These are phyloP conservation scores for Drosophila watanabei DNA, from an alignment of 1,140 invertebrate genomes.

Conservation along the genomic window DNA sequence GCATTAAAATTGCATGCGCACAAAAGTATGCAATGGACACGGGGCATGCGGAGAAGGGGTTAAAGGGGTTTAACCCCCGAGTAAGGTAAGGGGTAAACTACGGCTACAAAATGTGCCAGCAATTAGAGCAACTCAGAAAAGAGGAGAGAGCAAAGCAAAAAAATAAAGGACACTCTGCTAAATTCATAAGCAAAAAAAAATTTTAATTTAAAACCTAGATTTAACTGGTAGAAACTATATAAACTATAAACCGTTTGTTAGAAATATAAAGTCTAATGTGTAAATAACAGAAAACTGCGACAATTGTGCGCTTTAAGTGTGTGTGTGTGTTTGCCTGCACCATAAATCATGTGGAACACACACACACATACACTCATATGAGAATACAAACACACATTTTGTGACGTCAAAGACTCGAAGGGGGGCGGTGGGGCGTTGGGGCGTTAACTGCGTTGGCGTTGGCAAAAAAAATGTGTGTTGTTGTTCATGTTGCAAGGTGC, in stretches of 20 bases:
- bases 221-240: no score
- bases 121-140: constrained; percentile 56
- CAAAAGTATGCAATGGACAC: constrained; percentile 66
- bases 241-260: not conserved
- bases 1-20: constrained; percentile 79
- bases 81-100: not conserved
- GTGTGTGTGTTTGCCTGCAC: constrained; percentile 34
- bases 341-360: constrained; percentile 58
- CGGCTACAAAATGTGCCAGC: constrained; percentile 53
- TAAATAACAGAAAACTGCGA: not conserved
- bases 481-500: constrained; percentile 36
- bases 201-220: not conserved
- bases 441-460: constrained; percentile 54
- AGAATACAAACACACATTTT: not conserved
- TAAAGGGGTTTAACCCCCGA: not conserved
- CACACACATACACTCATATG: not conserved
- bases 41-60: constrained; percentile 13
- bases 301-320: constrained; percentile 17
- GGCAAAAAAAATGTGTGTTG: constrained; percentile 21
- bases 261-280: not conserved
- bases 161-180: no score
- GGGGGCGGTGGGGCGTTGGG: not conserved
- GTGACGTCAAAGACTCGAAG: constrained; percentile 65
- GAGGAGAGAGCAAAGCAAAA: not conserved
- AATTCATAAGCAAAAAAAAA: constrained; percentile 5